Percentiles rank a stretch among this genome's conserved stretches.
Evolutionary conservation across 1,140 invertebrate species (phyloP).

Genomic region (Calosoma granatense): DNA sequence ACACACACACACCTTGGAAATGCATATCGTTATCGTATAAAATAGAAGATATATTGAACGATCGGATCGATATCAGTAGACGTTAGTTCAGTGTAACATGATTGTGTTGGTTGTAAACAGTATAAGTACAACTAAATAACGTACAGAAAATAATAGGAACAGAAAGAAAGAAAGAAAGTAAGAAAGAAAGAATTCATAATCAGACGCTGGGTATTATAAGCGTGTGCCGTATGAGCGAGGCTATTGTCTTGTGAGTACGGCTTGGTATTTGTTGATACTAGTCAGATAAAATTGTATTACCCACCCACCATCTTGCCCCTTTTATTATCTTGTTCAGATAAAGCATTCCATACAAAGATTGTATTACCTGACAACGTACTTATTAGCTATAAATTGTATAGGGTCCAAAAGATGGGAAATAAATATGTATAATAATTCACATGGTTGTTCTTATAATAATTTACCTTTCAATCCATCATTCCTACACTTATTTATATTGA

Average conservation of each 20-base stretch:
- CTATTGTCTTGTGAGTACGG: neutral
- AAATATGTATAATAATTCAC: slow-evolving; percentile 33
- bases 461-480: too few species aligned
- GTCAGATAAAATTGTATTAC: slow-evolving; percentile 32
- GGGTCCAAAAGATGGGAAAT: slow-evolving; percentile 39
- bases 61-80: slow-evolving; percentile 27
- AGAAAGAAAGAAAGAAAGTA: neutral
- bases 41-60: slow-evolving; percentile 15
- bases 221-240: neutral
- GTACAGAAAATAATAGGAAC: slow-evolving; percentile 8
- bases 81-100: slow-evolving; percentile 31
- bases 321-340: slow-evolving; percentile 23
- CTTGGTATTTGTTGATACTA: slow-evolving; percentile 31
- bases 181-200: neutral
- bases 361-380: slow-evolving; percentile 39
- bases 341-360: slow-evolving; percentile 38
- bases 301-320: slow-evolving; percentile 33
- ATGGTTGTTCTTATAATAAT: too few species aligned
- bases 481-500: too few species aligned
- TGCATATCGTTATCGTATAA: slow-evolving; percentile 31
- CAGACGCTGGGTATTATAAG: slow-evolving; percentile 1
- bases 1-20: slow-evolving; percentile 29
- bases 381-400: slow-evolving; percentile 37
- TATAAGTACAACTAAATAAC: slow-evolving; percentile 27
- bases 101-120: slow-evolving; percentile 30